Evolutionary conservation across 1,140 invertebrate genomes (phyloP).

Genomic region (Bombus impatiens): DNA sequence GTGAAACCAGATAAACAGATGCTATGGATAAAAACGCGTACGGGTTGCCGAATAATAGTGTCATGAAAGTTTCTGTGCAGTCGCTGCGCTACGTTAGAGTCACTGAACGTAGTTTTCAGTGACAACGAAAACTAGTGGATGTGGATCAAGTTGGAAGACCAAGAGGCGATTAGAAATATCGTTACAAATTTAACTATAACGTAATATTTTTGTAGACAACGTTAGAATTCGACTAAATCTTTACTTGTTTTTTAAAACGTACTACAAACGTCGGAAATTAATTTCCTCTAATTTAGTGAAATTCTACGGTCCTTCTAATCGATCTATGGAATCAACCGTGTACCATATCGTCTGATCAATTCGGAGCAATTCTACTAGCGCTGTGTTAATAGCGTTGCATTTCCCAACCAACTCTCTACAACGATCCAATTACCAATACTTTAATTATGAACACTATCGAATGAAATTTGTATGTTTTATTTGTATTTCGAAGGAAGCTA

Average conservation of each 20-base stretch:
- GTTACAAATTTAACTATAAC: too few species aligned
- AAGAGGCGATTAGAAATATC: too few species aligned
- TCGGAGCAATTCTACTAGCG: background rate
- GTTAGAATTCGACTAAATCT: background rate
- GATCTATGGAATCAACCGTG: background rate
- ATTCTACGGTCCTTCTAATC: background rate
- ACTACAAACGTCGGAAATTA: background rate
- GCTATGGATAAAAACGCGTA: background rate
- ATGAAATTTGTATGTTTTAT: too few species aligned
- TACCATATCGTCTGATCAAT: background rate
- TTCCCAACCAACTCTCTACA: background rate
- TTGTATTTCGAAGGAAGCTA: too few species aligned
- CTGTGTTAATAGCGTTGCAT: conserved; percentile 6
- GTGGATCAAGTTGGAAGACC: too few species aligned
- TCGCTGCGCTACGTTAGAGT: too few species aligned
- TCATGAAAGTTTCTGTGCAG: background rate
- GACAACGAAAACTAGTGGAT: background rate
- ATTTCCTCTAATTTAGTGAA: background rate
- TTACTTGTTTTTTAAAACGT: background rate
- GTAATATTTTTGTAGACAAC: too few species aligned
- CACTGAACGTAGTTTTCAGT: background rate
- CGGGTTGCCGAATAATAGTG: background rate
- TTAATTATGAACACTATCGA: background rate
- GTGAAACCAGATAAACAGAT: background rate
- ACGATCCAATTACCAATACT: background rate